A percentile compares a stretch with the other conserved stretches of the same genome.
Conservation (phyloP, 2,797 vertebrate genomes). For the Decapterus maruadsi region DNA sequence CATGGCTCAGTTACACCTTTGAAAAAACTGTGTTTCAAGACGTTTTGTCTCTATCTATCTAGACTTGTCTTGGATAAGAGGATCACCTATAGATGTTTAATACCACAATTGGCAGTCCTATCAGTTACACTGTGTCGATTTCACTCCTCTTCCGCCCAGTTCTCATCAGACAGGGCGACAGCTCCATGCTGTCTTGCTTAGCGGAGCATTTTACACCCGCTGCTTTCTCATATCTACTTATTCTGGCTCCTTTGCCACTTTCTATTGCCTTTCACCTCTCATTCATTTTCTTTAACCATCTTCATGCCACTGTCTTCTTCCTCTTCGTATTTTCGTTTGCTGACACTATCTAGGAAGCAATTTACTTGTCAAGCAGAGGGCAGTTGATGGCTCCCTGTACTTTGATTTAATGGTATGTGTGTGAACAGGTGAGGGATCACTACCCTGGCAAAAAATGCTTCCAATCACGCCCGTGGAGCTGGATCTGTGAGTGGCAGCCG, state of each 20-base stretch:
- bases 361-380: constrained; percentile 79
- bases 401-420: constrained; percentile 39
- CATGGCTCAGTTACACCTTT: neutral
- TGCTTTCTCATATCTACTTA: constrained; percentile 60
- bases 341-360: constrained; percentile 73
- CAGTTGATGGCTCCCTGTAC: constrained; percentile 34
- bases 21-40: neutral
- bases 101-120: constrained; percentile 70
- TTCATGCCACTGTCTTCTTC: constrained; percentile 49
- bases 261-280: constrained; percentile 65
- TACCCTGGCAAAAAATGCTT: constrained; percentile 58
- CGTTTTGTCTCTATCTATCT: neutral
- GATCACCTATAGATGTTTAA: constrained; percentile 20
- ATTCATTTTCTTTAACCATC: constrained; percentile 68
- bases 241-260: constrained; percentile 55
- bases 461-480: constrained; percentile 47
- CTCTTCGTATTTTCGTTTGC: constrained; percentile 54
- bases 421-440: constrained; percentile 25
- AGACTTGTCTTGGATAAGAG: constrained; percentile 9
- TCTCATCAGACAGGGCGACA: constrained; percentile 62
- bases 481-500: constrained; percentile 63
- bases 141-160: constrained; percentile 52
- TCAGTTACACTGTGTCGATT: constrained; percentile 77
- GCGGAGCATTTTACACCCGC: constrained; percentile 65
- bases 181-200: constrained; percentile 59